These are phyloP conservation scores for Merodon equestris DNA, from an alignment of 2,888 invertebrate genomes.

Conservation along the genomic window DNA sequence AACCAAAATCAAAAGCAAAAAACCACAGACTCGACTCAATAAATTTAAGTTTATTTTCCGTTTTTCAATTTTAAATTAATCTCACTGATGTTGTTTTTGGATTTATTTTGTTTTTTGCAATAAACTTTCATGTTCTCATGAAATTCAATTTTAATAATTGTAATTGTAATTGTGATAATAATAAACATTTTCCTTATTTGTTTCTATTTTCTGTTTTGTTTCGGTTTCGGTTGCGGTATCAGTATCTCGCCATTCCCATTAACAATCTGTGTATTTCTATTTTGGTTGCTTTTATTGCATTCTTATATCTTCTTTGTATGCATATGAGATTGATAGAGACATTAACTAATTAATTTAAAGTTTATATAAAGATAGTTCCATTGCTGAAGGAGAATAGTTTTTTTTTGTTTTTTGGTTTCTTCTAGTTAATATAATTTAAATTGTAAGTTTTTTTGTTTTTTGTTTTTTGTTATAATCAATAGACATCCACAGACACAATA, in stretches of 20 bases:
- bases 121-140: conserved; percentile 39
- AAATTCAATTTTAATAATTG: conserved; percentile 61
- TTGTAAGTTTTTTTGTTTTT: conserved; percentile 52
- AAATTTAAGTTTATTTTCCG: conserved; percentile 48
- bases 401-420: conserved; percentile 25
- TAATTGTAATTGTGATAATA: conserved; percentile 60
- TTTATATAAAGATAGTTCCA: conserved; percentile 65
- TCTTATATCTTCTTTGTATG: conserved; percentile 49
- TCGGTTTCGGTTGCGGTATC: conserved; percentile 1
- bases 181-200: conserved; percentile 39
- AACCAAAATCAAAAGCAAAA: background rate
- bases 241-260: conserved; percentile 8
- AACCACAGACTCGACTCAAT: conserved; percentile 24
- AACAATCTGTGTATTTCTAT: conserved; percentile 16
- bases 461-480: conserved; percentile 54
- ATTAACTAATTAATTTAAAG: conserved; percentile 67
- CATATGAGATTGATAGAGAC: conserved; percentile 68
- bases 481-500: conserved; percentile 68
- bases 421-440: conserved; percentile 55
- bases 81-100: conserved; percentile 1
- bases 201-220: background rate
- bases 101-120: conserved; percentile 35
- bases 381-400: conserved; percentile 63
- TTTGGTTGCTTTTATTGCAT: conserved; percentile 47
- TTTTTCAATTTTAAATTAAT: conserved; percentile 57